These are phyloP conservation scores for Myripristis jacobus DNA, from an alignment of 2,797 vertebrate genomes.

Conservation along the genomic window DNA sequence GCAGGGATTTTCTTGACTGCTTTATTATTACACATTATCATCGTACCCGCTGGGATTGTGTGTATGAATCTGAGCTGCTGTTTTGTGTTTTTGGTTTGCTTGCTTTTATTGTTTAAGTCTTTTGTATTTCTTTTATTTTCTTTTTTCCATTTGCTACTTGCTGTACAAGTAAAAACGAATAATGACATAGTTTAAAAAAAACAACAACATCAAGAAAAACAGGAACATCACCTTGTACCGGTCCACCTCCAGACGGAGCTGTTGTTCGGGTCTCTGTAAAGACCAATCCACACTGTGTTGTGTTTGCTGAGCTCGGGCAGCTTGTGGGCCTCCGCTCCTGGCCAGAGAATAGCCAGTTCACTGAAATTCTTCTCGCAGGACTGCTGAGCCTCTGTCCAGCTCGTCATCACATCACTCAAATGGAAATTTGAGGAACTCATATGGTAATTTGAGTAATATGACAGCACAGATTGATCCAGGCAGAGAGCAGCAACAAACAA, in stretches of 20 bases:
- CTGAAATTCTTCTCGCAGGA: constrained; percentile 10
- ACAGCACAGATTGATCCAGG: not conserved
- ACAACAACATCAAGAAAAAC: not conserved
- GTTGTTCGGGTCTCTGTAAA: constrained; percentile 13
- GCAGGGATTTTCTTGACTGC: no score
- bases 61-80: no score
- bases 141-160: no score
- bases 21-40: no score
- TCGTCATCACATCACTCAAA: fast-evolving
- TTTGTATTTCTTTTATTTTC: no score
- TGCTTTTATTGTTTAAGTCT: no score
- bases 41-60: no score
- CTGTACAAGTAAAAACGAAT: no score
- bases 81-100: no score
- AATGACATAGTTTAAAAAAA: no score
- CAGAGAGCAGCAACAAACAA: constrained; percentile 24
- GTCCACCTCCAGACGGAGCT: constrained; percentile 31
- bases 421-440: no score
- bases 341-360: constrained; percentile 7
- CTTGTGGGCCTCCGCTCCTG: fast-evolving
- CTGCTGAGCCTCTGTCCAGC: constrained; percentile 20
- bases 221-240: constrained; percentile 31
- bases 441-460: no score
- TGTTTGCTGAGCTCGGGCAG: fast-evolving
- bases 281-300: not conserved